Evolutionary conservation across 2,113 vertebrate genomes (phyloP), one percentile per base, ranked within the genome.

Genomic region (Eudyptes chrysolophus): DNA sequence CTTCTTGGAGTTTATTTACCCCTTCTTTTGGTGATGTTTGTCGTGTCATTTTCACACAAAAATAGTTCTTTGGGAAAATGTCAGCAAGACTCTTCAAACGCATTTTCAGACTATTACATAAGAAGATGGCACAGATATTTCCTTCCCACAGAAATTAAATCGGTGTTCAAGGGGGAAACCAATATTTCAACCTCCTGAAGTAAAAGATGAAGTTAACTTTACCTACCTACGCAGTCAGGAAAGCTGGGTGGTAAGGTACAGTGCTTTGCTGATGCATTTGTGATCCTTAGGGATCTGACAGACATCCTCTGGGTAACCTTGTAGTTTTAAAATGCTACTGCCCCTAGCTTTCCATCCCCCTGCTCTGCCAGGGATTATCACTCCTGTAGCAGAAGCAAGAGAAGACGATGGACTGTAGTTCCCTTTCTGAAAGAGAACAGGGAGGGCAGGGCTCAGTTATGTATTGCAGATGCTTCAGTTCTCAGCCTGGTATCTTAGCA

Each of bases 31-130:
- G n/a, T 70, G 44, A 83, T 60, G 38, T 3, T 7, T 61, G 24
- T 62, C 27, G 60, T 52, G 34, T 44, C 49, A 77, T 44, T 76
- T 90, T 72, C 89, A 89, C 54, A 72, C 34, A 89, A 87, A 74
- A 66, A 30, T 30, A 44, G 30, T 49, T 85, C 12, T 83, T 90
- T 36, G 12, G 54, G 66, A 94, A 94, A 94, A 82, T 44, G 42
- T 89, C 91, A 91, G 22, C 1, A 4, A 82, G 74, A 91, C 34
- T 76, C 40, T 89, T 82, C 75, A 79, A 4, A 92, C 58, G 58
- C 80, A 88, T 89, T 96, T 96, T 62, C 74, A 82, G 69, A 89
- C 52, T 75, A 60, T 94, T 94, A 91, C 42, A 30, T 90, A 95
- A 94, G 84, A 92, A 85, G 44, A 82, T n/a, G 57, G 65, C 77